These are phyloP conservation scores for Indicator indicator DNA, from an alignment of 2,113 vertebrate genomes.

Conservation along the genomic window DNA sequence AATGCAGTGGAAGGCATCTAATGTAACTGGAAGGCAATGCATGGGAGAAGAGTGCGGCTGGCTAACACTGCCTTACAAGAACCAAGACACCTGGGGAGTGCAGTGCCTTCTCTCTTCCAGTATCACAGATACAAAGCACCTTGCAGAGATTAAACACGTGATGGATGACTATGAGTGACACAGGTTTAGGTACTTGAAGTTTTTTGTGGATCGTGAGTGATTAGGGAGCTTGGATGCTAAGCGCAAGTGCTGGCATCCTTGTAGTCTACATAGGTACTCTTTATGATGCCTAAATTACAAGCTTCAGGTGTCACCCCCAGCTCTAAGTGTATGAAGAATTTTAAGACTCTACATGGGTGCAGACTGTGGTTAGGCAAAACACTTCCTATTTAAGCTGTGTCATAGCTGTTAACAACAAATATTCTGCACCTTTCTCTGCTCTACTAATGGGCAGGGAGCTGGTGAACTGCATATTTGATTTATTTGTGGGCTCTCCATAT, in stretches of 20 bases:
- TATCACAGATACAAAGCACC: neutral
- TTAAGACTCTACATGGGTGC: neutral
- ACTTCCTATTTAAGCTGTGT: neutral
- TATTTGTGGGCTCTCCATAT: neutral
- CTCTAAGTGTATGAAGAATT: neutral
- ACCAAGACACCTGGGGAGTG: accelerated
- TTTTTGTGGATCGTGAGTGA: neutral
- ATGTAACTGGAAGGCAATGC: neutral
- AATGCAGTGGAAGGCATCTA: neutral
- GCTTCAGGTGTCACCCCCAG: neutral
- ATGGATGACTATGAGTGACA: neutral
- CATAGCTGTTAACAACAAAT: neutral
- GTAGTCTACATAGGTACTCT: neutral
- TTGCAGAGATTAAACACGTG: accelerated
- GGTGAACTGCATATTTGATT: neutral
- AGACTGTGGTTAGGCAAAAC: neutral
- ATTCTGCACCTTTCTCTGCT: neutral
- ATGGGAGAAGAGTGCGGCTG: neutral
- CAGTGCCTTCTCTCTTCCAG: neutral
- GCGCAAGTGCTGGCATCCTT: accelerated
- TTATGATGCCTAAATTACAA: neutral
- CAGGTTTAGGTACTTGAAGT: neutral
- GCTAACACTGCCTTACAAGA: neutral
- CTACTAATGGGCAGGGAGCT: neutral
- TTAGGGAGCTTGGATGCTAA: neutral